Conservation (phyloP, 2,888 invertebrate species). For the Mythimna ferrago region DNA sequence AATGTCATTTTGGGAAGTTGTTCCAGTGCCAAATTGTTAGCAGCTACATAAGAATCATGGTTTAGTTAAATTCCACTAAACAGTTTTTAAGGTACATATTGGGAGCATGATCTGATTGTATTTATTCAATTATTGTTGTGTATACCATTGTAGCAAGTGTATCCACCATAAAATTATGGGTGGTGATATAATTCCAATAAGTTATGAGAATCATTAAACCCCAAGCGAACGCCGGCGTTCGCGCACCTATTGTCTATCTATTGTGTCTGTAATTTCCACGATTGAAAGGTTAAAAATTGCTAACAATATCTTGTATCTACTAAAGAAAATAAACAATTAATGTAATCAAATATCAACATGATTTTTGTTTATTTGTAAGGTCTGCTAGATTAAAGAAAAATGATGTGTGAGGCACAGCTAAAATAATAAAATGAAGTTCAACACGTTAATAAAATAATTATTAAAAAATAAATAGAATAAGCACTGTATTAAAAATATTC, state of each 20-base stretch:
- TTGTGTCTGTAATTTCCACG: no score
- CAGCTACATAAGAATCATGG: constrained; percentile 11
- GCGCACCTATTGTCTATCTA: no score
- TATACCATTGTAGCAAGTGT: background rate
- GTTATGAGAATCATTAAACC: background rate
- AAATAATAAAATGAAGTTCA: constrained; percentile 10
- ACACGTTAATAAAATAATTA: constrained; percentile 1
- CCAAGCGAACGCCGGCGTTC: no score
- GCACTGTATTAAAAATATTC: constrained; percentile 27
- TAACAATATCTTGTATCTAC: background rate
- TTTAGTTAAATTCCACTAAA: background rate
- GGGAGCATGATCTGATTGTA: background rate
- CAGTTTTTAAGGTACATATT: background rate
- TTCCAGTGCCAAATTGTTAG: constrained; percentile 75
- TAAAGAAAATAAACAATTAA: background rate
- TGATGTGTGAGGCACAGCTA: constrained; percentile 1
- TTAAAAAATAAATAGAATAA: constrained; percentile 12
- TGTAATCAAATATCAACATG: constrained; percentile 6
- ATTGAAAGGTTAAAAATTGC: background rate
- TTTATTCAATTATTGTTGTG: constrained; percentile 7
- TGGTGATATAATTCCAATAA: background rate
- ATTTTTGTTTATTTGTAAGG: constrained; percentile 1
- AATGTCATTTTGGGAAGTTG: constrained; percentile 74
- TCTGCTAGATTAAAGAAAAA: constrained; percentile 5
- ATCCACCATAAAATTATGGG: background rate